These are phyloP conservation scores for Ptiloglossa arizonensis DNA, from an alignment of 1,140 invertebrate species.

Conservation along the genomic window DNA sequence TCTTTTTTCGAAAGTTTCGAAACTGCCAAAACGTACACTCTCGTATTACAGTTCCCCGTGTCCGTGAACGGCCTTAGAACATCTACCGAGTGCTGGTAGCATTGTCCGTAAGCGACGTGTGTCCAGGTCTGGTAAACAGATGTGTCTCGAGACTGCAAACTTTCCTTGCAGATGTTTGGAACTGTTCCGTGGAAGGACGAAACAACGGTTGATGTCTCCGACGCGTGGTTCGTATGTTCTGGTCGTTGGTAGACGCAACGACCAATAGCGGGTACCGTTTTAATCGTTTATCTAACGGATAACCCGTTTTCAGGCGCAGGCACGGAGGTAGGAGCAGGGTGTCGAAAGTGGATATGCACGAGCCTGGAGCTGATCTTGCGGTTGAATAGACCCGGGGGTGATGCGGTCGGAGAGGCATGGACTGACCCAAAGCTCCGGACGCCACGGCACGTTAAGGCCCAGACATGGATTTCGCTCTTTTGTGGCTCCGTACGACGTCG, in stretches of 20 bases:
- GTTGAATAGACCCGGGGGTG: constrained; percentile 14
- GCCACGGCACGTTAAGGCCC: constrained; percentile 67
- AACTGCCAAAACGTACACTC: too few relatives aligned
- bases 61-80: too few relatives aligned
- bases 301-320: neutral
- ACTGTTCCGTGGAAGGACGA: neutral
- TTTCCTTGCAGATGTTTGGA: neutral
- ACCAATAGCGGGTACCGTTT: neutral
- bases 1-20: too few relatives aligned
- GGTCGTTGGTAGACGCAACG: neutral
- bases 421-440: constrained; percentile 53
- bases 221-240: neutral
- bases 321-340: neutral
- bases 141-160: neutral
- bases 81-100: too few relatives aligned
- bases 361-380: constrained; percentile 16
- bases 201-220: neutral
- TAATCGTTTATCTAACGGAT: constrained; percentile 6
- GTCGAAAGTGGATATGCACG: neutral
- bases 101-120: neutral
- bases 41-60: too few relatives aligned
- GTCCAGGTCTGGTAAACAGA: neutral
- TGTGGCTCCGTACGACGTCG: constrained; percentile 63
- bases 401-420: constrained; percentile 2
- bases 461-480: constrained; percentile 73